Evolutionary conservation across 2,113 vertebrate genomes (phyloP).

Genomic region (Prionailurus bengalensis): DNA sequence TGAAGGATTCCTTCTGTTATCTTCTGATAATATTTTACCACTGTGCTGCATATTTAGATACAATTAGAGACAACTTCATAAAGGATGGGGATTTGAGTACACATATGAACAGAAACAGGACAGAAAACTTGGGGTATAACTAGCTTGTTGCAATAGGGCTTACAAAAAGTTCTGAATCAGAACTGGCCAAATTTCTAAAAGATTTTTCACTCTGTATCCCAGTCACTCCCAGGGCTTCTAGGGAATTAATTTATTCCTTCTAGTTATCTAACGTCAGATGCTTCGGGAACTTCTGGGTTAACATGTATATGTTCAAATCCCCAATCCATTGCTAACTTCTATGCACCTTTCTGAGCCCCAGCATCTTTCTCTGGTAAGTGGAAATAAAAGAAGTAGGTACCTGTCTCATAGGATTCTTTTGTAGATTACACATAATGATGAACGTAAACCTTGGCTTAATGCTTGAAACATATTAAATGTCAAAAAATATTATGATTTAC

Average conservation of each 20-base stretch:
- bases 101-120: neutral
- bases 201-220: neutral
- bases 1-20: neutral
- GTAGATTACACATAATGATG: neutral
- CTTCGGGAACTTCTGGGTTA: neutral
- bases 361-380: neutral
- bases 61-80: neutral
- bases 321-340: neutral
- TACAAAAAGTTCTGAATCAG: neutral
- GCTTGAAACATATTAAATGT: neutral
- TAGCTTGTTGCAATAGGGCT: neutral
- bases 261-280: neutral
- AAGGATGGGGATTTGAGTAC: neutral
- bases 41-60: neutral
- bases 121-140: constrained; percentile 3
- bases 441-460: neutral
- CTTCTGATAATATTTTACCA: constrained; percentile 1
- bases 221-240: neutral
- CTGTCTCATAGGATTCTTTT: neutral
- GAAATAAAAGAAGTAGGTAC: neutral
- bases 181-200: neutral
- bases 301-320: neutral
- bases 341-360: neutral
- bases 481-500: neutral
- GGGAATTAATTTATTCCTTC: neutral